Evolutionary conservation across 2,113 vertebrate genomes (phyloP), one percentile per base, ranked within the genome.

Genomic region (Gasterosteus aculeatus): DNA sequence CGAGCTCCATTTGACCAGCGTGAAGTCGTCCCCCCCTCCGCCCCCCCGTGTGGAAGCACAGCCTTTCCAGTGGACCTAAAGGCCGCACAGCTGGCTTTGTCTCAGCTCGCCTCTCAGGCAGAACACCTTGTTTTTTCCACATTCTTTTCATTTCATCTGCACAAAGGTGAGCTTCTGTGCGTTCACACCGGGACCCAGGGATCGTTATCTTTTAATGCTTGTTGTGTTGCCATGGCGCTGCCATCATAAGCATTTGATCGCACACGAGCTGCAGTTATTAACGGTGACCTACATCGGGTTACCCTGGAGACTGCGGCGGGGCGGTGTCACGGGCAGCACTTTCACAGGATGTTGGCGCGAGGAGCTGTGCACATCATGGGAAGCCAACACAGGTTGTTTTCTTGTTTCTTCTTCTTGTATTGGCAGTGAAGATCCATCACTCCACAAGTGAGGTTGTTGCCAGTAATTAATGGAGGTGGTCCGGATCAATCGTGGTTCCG

Each of bases 91-190:
- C 78, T 47, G 58, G 71, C 74, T 78, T 77, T 69, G 75, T 75
- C 70, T 83, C 79, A 54, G 56, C 85, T 84, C 66, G 83, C 77
- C 56, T 83, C 69, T 64, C 26, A 82, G 39, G 7, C 29, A 10
- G 15, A 26, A 65, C 82, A 54, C 80, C 59, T 35, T 35, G 3
- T 38, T 38, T 38, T 31, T 39, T 69, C 4, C 12, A 26, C 63
- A 33, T 87, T 87, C 35, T 53, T 65, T 22, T 42, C 31, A 58
- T 72, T 60, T 65, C 31, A 14, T 61, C 44, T 39, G 29, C 35
- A n/a, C 69, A 64, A 62, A 68, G 54, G 16, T 1, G 57, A 31
- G 38, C 63, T 22, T 72, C 33, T 56, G 49, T 53, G 14, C 59
- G 7, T 69, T 74, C 56, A 35, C 56, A 14, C 61, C 38, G 26